Evolutionary conservation across 2,797 vertebrate genomes (phyloP).

Genomic region (Coreius guichenoti): DNA sequence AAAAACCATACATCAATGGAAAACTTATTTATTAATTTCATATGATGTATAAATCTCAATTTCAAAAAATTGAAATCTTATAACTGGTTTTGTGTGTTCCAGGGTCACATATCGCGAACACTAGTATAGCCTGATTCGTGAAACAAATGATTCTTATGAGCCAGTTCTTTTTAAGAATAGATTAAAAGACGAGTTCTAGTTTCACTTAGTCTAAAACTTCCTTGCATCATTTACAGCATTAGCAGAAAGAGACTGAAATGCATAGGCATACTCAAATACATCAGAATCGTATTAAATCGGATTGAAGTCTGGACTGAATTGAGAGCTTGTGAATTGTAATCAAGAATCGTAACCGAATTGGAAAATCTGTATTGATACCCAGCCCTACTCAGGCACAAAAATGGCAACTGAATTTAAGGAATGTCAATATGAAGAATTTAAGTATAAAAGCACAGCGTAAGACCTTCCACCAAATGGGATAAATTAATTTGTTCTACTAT

Average conservation of each 20-base stretch:
- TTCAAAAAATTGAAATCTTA: no score
- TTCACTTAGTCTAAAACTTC: not conserved
- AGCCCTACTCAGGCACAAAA: slow-evolving; percentile 6
- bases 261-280: not conserved
- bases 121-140: not conserved
- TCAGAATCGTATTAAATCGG: not conserved
- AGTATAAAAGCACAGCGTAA: slow-evolving; percentile 16
- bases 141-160: not conserved
- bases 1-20: no score
- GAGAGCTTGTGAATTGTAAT: not conserved
- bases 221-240: not conserved
- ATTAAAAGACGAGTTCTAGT: not conserved
- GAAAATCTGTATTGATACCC: slow-evolving; percentile 11
- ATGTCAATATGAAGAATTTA: slow-evolving; percentile 18
- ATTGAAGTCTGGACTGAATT: not conserved
- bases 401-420: not conserved
- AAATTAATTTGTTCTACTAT: slow-evolving; percentile 45
- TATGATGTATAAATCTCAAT: no score
- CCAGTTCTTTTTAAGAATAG: not conserved
- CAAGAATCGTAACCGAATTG: not conserved
- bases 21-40: no score
- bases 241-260: not conserved
- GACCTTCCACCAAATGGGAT: slow-evolving; percentile 29
- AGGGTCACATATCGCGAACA: no score
- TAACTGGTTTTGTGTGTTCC: no score